Conservation (phyloP, 2,113 vertebrate species). For the Odocoileus virginianus region DNA sequence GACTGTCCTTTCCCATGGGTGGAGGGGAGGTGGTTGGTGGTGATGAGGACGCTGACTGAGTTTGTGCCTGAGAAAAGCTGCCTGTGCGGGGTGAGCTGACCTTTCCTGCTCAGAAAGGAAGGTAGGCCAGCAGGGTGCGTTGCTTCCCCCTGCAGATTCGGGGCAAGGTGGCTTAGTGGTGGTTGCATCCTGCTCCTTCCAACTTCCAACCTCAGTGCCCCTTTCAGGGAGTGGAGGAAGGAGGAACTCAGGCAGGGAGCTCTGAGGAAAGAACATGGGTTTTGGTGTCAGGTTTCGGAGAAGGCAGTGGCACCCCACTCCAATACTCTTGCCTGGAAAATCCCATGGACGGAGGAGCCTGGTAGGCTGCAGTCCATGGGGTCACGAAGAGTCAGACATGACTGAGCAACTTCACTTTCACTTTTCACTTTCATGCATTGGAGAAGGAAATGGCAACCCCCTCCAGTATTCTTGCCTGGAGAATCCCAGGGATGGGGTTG, state of each 20-base stretch:
- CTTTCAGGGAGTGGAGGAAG: not conserved
- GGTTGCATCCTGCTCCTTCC: not conserved
- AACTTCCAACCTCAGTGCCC: not conserved
- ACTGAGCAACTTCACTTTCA: too few relatives aligned
- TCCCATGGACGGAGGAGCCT: too few relatives aligned
- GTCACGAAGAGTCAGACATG: too few relatives aligned
- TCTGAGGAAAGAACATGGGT: not conserved
- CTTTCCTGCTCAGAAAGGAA: not conserved
- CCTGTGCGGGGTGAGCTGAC: not conserved
- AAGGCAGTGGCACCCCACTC: too few relatives aligned
- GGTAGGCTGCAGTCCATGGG: too few relatives aligned
- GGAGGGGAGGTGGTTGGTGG: not conserved
- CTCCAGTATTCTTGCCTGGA: too few relatives aligned
- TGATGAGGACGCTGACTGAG: not conserved
- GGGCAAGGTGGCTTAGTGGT: not conserved
- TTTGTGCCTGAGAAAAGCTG: not conserved
- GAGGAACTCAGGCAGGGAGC: not conserved
- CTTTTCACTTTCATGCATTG: too few relatives aligned
- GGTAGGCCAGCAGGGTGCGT: not conserved
- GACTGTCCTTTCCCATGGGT: not conserved
- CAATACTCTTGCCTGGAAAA: too few relatives aligned
- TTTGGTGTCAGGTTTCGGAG: not conserved
- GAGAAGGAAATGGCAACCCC: too few relatives aligned
- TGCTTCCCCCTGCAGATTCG: not conserved
- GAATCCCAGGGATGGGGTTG: too few relatives aligned